Evolutionary conservation across 2,888 invertebrate species (phyloP), one percentile per base, ranked within the genome.

Genomic region (Acleris laterana): DNA sequence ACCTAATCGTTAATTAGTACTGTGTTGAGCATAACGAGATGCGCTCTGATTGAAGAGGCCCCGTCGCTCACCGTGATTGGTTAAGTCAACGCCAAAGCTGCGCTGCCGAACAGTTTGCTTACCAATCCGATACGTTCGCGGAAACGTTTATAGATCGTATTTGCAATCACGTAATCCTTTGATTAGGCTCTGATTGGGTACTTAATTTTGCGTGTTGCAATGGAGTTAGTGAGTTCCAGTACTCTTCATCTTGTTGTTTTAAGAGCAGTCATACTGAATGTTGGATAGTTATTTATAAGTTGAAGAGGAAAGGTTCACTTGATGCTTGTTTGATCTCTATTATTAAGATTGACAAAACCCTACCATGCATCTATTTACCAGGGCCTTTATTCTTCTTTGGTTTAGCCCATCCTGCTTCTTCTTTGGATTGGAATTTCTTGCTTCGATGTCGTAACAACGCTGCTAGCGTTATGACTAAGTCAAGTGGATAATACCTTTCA

Each of bases 11-110:
- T 72, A 68, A 73, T 62, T 57, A 64, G 53, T 56, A 42, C 51
- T 50, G 53, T 46, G 38, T 50, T 44, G 59, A 64, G 57, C 44
- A 59, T 74, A 73, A 74, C 71, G 70, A 73, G 74, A 73, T 74
- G 73, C 70, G 66, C 69, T 69, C 70, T 77, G 76, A 79, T 77
- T 77, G 75, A 75, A 78, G 74, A 74, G 71, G 69, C 65, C 60
- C 68, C 28, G 48, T 69, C 64, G 62, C 66, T 55, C 55, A 55
- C 20, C 22, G 66, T 69, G 72, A 76, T 77, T 78, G 73, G 71
- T 74, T 71, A 63, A 70, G 69, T 68, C 70, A 71, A 70, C 69
- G 62, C 17, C 42, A 11, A 53, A 22, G 60, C 50, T 51, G 56
- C 58, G 46, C 62, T 32, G 49, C 53, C 42, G 55, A 55, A 32